Evolutionary conservation across 2,888 invertebrate species (phyloP).

Genomic region (Drosophila peninsularis): DNA sequence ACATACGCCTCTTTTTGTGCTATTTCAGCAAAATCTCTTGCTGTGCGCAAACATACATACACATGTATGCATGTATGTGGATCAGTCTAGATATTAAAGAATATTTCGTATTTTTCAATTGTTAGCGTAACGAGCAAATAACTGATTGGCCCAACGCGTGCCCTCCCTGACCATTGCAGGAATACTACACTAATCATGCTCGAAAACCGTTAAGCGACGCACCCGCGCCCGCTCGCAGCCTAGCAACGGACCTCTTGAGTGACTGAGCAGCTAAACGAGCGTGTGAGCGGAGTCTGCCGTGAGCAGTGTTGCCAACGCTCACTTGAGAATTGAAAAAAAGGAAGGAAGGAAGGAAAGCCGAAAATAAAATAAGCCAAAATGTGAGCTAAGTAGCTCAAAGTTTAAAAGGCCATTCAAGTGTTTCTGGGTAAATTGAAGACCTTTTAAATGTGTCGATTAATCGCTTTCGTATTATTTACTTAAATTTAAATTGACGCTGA

Average conservation of each 20-base stretch:
- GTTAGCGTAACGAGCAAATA: conserved; percentile 13
- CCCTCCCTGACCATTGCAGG: conserved; percentile 22
- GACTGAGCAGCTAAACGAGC: conserved; percentile 14
- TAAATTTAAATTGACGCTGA: neutral
- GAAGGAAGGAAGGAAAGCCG: neutral
- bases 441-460: neutral
- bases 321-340: neutral
- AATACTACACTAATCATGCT: conserved; percentile 25
- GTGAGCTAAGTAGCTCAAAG: neutral
- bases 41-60: conserved; percentile 11
- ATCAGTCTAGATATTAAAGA: conserved; percentile 18
- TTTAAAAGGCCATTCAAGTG: neutral
- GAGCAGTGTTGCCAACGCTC: conserved; percentile 26
- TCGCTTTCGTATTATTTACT: neutral
- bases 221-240: conserved; percentile 23
- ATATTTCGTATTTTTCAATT: conserved; percentile 10
- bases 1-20: conserved; percentile 40
- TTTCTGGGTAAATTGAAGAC: neutral
- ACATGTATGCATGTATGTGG: conserved; percentile 11
- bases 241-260: conserved; percentile 22
- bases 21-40: conserved; percentile 57
- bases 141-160: conserved; percentile 24
- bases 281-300: conserved; percentile 23
- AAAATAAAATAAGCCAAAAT: neutral
- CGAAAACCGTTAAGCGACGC: conserved; percentile 25